Evolutionary conservation across 2,888 invertebrate genomes (phyloP), one percentile per base, ranked within the genome.

Genomic region (Coleophora flavipennella): DNA sequence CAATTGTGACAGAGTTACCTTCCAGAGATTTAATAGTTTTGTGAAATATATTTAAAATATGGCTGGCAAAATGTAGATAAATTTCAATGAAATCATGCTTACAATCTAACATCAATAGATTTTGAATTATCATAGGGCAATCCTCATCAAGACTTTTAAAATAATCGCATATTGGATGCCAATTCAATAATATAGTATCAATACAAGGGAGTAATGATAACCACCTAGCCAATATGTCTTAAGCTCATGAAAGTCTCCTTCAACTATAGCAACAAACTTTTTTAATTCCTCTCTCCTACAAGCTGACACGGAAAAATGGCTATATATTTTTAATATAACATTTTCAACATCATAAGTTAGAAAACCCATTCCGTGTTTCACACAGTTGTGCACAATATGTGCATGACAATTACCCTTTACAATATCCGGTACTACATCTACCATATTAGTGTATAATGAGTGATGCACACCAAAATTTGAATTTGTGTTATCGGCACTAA

Each of bases 401-500:
- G 54, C 53, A 48, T 53, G 53, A 49, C 53, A 55, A 42, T 54
- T 54, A 1, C 53, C 55, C 39, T 56, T 51, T 29, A 49, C 8
- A 46, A 35, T 8, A 25, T 35, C 25, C n/a, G 35, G 35, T 10
- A 35, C 35, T n/a, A 35, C 3, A 10, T 14, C 11, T 31, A 31
- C 11, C n/a, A 56, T 53, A 40, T 55, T 55, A 36, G 43, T 55
- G 13, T 31, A 57, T 35, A 55, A 46, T n/a, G 51, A 57, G 38
- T 54, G 51, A 35, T 55, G 11, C 13, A 44, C 25, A 4, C 48
- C 51, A 55, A 58, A 62, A 59, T 62, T 62, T n/a, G 58, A 48
- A 53, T 62, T 64, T 7, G 44, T 46, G 45, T 62, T 60, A 38
- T 62, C 59, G 37, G 61, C 62, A 51, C 62, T 65, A 9, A 64